These are phyloP conservation scores for Oncorhynchus nerka DNA, from an alignment of 2,113 vertebrate genomes.

Conservation along the genomic window DNA sequence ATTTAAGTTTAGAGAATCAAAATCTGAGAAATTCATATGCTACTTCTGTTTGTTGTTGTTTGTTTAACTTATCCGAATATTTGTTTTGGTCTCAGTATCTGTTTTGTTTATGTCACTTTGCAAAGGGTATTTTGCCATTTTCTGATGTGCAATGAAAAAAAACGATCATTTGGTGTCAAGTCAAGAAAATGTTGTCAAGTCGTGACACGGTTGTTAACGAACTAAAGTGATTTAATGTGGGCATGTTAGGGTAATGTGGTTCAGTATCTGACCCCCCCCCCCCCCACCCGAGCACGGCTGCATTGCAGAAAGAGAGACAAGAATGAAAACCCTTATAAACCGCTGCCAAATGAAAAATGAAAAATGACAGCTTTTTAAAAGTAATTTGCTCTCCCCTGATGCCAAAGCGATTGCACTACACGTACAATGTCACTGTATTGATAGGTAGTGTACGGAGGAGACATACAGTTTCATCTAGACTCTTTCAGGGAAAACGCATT, in stretches of 20 bases:
- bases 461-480: constrained; percentile 34
- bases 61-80: constrained; percentile 28
- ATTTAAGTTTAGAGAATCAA: neutral
- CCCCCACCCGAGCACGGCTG: constrained; percentile 13
- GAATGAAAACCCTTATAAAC: neutral
- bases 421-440: constrained; percentile 52
- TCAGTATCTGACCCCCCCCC: no score
- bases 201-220: neutral
- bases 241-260: no score
- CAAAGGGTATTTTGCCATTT: neutral
- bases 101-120: constrained; percentile 29
- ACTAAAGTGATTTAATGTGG: no score
- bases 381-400: constrained; percentile 46
- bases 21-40: neutral
- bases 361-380: constrained; percentile 54
- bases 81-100: neutral
- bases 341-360: constrained; percentile 47
- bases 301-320: constrained; percentile 22
- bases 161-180: neutral
- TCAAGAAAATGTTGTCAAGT: neutral
- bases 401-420: constrained; percentile 33
- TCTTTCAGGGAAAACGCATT: constrained; percentile 22
- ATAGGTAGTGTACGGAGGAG: constrained; percentile 44
- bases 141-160: neutral
- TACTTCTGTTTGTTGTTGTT: constrained; percentile 19